Evolutionary conservation across 2,888 invertebrate species (phyloP).

Genomic region (Fragum fragum): DNA sequence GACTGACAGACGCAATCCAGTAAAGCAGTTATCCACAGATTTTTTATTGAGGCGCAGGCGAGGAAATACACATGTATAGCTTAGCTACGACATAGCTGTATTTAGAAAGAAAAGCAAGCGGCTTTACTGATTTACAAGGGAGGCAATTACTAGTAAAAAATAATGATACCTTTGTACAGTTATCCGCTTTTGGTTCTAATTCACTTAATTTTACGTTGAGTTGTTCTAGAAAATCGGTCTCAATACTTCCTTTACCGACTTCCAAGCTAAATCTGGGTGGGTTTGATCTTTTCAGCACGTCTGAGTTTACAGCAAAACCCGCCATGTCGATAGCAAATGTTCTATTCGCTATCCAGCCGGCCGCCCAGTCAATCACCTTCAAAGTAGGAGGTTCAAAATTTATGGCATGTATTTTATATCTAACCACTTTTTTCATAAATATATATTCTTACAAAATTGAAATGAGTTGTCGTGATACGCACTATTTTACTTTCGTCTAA

Average conservation of each 20-base stretch:
- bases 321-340: slow-evolving; percentile 99
- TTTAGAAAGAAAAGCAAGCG: no score
- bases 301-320: slow-evolving; percentile 93
- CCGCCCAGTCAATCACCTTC: slow-evolving; percentile 91
- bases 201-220: slow-evolving; percentile 91
- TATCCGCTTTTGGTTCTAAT: slow-evolving; percentile 96
- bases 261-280: slow-evolving; percentile 91
- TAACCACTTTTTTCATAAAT: no score
- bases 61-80: no score
- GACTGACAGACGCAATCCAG: no score
- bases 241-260: slow-evolving; percentile 94
- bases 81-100: no score
- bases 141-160: not conserved
- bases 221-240: slow-evolving; percentile 92
- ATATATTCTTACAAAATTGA: no score
- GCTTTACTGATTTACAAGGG: no score
- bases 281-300: slow-evolving; percentile 80
- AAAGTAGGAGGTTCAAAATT: not conserved
- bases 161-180: slow-evolving; percentile 92
- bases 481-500: no score
- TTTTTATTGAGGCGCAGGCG: no score
- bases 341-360: slow-evolving; percentile 92
- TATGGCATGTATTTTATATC: no score
- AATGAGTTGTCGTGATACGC: no score
- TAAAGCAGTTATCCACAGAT: no score